These are phyloP conservation scores for Tetragnatha versicolor DNA, from an alignment of 1,140 invertebrate genomes.

Conservation along the genomic window DNA sequence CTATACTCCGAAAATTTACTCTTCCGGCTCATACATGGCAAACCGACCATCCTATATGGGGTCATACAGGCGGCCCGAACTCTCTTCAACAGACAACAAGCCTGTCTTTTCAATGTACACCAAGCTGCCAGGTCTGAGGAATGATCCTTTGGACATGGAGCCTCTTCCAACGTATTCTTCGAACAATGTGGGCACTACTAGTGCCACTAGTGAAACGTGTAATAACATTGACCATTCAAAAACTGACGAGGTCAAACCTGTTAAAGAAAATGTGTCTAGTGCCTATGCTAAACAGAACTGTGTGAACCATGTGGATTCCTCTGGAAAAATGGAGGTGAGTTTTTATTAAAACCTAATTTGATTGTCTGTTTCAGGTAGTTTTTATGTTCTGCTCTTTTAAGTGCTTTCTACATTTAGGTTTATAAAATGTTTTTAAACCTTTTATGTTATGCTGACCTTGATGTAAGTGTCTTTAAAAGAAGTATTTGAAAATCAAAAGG, in stretches of 20 bases:
- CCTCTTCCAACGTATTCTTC: conserved; percentile 22
- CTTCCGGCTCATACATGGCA: conserved; percentile 72
- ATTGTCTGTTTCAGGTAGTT: too few relatives aligned
- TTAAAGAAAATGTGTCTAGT: background rate
- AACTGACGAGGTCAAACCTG: background rate
- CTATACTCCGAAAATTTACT: conserved; percentile 70
- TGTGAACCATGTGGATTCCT: conserved; percentile 39
- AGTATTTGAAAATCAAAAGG: too few relatives aligned
- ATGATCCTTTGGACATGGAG: conserved; percentile 58
- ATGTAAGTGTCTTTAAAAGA: too few relatives aligned
- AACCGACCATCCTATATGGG: conserved; percentile 73
- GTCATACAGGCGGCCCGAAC: conserved; percentile 65
- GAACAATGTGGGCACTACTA: background rate
- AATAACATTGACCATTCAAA: conserved; percentile 28
- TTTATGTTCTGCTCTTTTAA: too few relatives aligned
- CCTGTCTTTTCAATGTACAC: conserved; percentile 58
- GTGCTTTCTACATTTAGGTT: too few relatives aligned
- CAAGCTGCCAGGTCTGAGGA: conserved; percentile 61
- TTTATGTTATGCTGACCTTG: too few relatives aligned
- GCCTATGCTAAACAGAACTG: conserved; percentile 34
- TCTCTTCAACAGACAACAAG: conserved; percentile 31
- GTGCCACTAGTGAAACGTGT: background rate
- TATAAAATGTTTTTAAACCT: too few relatives aligned
- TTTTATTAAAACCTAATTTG: too few relatives aligned
- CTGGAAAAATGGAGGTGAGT: conserved; percentile 39